Evolutionary conservation across 2,888 invertebrate species (phyloP).

Genomic region (Poecilus cupreus): DNA sequence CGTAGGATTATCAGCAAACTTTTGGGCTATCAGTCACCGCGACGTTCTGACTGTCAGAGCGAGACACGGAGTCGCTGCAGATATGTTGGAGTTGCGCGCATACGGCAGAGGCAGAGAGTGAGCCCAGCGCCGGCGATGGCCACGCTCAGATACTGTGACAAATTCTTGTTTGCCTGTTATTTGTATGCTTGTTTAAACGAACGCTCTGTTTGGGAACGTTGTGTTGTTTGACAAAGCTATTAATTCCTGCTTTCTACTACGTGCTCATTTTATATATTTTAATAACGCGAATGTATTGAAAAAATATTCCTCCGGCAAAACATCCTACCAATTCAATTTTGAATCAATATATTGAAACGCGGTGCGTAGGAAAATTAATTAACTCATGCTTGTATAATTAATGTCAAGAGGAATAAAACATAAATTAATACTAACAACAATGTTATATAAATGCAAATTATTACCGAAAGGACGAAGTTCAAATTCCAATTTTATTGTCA

Average conservation of each 20-base stretch:
- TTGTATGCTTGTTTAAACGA: background rate
- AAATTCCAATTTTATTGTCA: too few species aligned
- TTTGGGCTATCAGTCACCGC: conserved; percentile 52
- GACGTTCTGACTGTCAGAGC: conserved; percentile 48
- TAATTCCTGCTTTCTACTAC: background rate
- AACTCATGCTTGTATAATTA: background rate
- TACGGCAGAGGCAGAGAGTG: too few species aligned
- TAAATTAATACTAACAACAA: background rate
- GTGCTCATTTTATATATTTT: background rate
- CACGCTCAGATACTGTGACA: conserved; percentile 36
- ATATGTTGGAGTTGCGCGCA: background rate
- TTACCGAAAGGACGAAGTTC: background rate
- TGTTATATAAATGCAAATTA: background rate
- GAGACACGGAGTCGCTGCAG: conserved; percentile 28
- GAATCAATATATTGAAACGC: background rate
- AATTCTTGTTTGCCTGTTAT: conserved; percentile 40
- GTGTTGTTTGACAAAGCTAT: background rate
- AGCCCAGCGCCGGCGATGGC: background rate
- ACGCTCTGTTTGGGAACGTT: background rate
- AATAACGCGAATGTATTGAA: background rate
- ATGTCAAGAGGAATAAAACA: background rate
- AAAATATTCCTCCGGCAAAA: background rate
- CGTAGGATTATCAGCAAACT: conserved; percentile 50
- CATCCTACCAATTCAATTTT: background rate
- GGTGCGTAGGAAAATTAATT: conserved; percentile 8